These are phyloP conservation scores for Pteria penguin DNA, from an alignment of 2,888 invertebrate genomes.

Conservation along the genomic window DNA sequence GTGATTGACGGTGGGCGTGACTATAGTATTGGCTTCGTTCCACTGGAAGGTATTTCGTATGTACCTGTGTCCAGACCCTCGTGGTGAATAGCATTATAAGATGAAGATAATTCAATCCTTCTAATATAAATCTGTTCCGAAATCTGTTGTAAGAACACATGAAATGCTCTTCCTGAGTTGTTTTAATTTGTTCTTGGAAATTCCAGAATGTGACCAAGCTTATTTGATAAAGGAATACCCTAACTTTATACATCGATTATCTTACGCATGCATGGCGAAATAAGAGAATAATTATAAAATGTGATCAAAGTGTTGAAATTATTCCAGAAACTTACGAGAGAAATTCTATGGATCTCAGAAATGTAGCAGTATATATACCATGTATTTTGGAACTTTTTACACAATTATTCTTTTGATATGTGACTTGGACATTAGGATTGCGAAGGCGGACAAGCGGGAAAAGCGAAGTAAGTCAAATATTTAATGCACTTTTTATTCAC, in stretches of 20 bases:
- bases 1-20: neutral
- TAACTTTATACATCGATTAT: too few species aligned
- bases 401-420: slow-evolving; percentile 6
- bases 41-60: neutral
- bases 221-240: too few species aligned
- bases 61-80: neutral
- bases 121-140: too few species aligned
- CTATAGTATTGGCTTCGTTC: neutral
- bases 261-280: too few species aligned
- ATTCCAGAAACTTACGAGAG: neutral
- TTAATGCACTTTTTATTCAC: neutral
- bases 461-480: slow-evolving; percentile 18
- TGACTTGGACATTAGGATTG: slow-evolving; percentile 10
- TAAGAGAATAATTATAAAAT: neutral
- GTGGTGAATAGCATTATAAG: neutral
- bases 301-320: neutral
- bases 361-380: neutral
- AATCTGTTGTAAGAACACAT: too few species aligned
- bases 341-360: neutral
- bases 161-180: too few species aligned
- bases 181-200: too few species aligned
- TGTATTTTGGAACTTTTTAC: slow-evolving; percentile 2
- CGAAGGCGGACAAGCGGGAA: slow-evolving; percentile 14
- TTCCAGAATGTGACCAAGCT: too few species aligned
- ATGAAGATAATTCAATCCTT: neutral